Evolutionary conservation across 1,140 invertebrate genomes (phyloP), one percentile per base, ranked within the genome.

Genomic region (Drosophila suzukii): DNA sequence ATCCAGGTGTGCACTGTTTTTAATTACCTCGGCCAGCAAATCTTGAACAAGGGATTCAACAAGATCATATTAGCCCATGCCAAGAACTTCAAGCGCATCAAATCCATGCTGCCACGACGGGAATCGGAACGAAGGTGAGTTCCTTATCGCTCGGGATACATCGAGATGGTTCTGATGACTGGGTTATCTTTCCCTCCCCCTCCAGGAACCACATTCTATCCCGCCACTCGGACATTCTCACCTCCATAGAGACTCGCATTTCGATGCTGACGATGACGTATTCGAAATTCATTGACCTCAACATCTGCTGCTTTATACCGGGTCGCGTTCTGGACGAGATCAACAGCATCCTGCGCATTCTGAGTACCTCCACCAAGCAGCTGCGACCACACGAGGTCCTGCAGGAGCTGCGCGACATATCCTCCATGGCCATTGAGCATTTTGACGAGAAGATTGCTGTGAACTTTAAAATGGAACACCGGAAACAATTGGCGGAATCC

Each of bases 361-460:
- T 98, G 38, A 94, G 95, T 71, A 93, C 93, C 13, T 94, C 94
- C 10, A 94, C 94, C 58, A 95, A 94, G 7, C 95, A 95, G 4
- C 95, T 97, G 1, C 93, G 96, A 15, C 95, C 97, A 0, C 96
- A 97, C 88, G 97, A 98, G 92, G 95, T 98, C 2, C 93, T 98
- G 0, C 97, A 98, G 91, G 97, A 98, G 91, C 85, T 98, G 2
- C 93, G 97, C 2, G 98, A 98, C 86, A 97, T 98, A 57, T 98
- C 97, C 12, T 98, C 97, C 30, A 98, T 98, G 98, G 97, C 97
- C 0, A 98, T 98, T 94, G 98, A 99, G 90, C 97, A 98, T 93
- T 99, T 99, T 93, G 97, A 98, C 91, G 97, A 98, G 77, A 96
- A 97, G 88, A 97, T 98, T 41, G 92, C 84, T 0, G 49, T 81